Base-by-base conservation (phyloP, 2,888 invertebrate genomes). In the Amphipoea oculea region DNA sequence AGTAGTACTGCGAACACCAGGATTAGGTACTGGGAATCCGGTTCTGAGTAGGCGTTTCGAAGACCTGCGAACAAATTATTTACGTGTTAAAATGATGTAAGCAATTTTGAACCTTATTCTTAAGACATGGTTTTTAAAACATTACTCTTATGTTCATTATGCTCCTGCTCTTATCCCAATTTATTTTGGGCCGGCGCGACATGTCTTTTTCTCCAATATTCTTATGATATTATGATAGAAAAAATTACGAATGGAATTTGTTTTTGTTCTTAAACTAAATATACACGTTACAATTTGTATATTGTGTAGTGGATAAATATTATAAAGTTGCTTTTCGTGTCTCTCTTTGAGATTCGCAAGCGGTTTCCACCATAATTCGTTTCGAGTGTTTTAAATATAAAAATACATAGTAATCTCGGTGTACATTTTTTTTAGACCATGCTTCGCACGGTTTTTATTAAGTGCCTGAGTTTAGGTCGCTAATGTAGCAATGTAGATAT, bases 11-110 rank as follows among this genome's bases (percentile, higher is more conserved):
- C 98, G 94, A 99, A 99, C 80, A 98, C 97, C 71, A 99, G 97
- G 81, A 99, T 98, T 89, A 99, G 97, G 96, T 99, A 99, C 93
- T 99, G 99, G 76, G 98, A 98, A 68, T 99, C 98, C 7, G 99
- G 98, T 95, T 99, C 99, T 5, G 99, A 99, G 95, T 99, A 99
- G 12, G 99, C 98, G 92, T 98, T 98, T 74, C 99, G 98, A 72
- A 99, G 97, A 90, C 98, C 97, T 98, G 93, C 1, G 73, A 60
- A 48, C 23, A 73, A 66, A 40, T 6, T 17, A 9, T 12, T 36
- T 63, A 3, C 5, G 23, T 14, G 66, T 54, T 67, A 29, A 36
- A 5, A 4, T 17, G 2, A 3, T 65, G 14, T 20, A n/a, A 45
- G 51, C 4, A 12, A 66, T 66, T 70, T 4, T 70, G 5, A 36